Evolutionary conservation across 1,140 invertebrate species (phyloP), one percentile per base, ranked within the genome.

Genomic region (Penaeus vannamei): DNA sequence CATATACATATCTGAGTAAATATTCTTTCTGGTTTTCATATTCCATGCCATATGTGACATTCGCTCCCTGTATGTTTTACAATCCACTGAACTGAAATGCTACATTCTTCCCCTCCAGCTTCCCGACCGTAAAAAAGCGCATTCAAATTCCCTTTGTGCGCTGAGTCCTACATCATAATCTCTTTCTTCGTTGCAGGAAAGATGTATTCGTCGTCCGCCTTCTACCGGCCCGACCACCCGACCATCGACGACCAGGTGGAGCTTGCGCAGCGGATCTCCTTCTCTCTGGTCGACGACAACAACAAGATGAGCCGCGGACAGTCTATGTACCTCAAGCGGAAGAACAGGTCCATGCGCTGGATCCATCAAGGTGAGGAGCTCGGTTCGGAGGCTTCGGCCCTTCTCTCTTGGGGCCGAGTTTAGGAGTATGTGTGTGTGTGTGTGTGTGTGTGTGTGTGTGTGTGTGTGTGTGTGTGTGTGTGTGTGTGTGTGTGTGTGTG

Each of bases 211-310:
- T 98, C 97, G 76, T 98, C 98, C 23, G 96, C 97, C 91, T 99
- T 99, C 94, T 99, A 98, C 93, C 96, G 97, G 23, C 95, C 96
- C 36, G 95, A 96, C 62, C 98, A 98, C 93, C 98, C 98, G 2
- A 98, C 98, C 0, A 96, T 99, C 84, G 97, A 98, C 92, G 98
- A 99, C 93, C 98, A 99, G 93, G 97, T 99, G 92, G 96, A 97
- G 92, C 94, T 99, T 85, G 98, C 97, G 69, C 95, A 97, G 72
- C 95, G 96, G 92, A 98, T 99, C 92, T 98, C 97, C 85, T 95
- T 96, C 93, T 98, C 97, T n/a, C 93, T 99, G 91, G 97, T 96
- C 91, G 97, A 98, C 92, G 96, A 97, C 90, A 97, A 96, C 93
- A 99, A 99, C 93, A 95, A 96, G 93, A 96, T 96, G 92, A 98